These are phyloP conservation scores for Trachemys scripta DNA, from an alignment of 2,113 vertebrate genomes.

Conservation along the genomic window DNA sequence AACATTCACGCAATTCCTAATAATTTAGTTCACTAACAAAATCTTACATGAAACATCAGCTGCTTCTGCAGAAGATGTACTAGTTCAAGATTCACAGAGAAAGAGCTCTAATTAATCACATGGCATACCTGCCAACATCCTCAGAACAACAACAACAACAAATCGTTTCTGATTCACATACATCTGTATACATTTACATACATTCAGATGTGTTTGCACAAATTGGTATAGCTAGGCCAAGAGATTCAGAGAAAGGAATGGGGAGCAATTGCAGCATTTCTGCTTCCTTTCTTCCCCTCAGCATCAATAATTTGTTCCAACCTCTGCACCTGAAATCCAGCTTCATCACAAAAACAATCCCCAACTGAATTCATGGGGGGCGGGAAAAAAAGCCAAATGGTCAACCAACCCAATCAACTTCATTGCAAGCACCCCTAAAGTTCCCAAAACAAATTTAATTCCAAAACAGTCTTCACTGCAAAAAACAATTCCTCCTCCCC, in stretches of 20 bases:
- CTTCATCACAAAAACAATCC: not conserved
- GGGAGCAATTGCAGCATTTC: not conserved
- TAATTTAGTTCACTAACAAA: not conserved
- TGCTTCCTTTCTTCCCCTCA: not conserved
- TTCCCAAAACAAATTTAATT: not conserved
- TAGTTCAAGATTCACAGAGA: not conserved
- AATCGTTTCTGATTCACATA: not conserved
- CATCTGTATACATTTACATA: rapidly evolving
- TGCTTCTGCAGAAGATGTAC: not conserved
- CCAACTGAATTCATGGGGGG: not conserved
- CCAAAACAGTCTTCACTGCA: not conserved
- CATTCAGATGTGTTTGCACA: not conserved
- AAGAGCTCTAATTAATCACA: not conserved
- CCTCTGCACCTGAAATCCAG: not conserved
- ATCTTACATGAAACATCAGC: not conserved
- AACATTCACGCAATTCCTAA: not conserved
- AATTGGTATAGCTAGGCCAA: not conserved
- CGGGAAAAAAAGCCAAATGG: too few relatives aligned
- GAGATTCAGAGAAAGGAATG: not conserved
- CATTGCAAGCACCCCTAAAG: not conserved
- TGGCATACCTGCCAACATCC: not conserved
- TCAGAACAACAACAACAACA: not conserved
- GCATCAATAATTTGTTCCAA: rapidly evolving
- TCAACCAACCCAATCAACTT: rapidly evolving
- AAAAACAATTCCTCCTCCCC: not conserved